These are phyloP conservation scores for Luscinia luscinia DNA, from an alignment of 2,797 vertebrate genomes.

Conservation along the genomic window DNA sequence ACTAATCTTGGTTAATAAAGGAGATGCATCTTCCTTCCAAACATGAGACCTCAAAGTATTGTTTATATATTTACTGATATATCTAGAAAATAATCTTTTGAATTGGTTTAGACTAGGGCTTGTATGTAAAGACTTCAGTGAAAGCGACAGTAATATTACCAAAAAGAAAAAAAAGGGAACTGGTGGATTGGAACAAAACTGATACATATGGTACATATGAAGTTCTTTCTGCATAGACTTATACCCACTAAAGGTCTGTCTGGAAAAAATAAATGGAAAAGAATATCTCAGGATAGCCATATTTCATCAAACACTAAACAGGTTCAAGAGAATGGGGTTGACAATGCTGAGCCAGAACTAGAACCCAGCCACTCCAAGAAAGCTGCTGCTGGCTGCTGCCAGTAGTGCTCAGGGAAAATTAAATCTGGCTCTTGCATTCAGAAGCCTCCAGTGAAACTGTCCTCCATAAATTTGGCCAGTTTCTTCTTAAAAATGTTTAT, in stretches of 20 bases:
- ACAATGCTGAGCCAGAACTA: background rate
- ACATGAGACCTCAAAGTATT: background rate
- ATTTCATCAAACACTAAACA: background rate
- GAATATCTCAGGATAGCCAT: background rate
- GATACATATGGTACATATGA: background rate
- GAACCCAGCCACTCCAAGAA: background rate
- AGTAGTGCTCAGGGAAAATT: background rate
- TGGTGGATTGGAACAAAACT: background rate
- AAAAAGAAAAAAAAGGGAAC: background rate
- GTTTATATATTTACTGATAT: constrained; percentile 4
- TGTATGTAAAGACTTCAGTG: background rate
- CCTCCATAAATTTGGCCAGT: background rate
- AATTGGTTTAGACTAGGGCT: background rate
- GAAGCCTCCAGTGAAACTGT: rapidly evolving
- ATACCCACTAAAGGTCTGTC: background rate
- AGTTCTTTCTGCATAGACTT: background rate
- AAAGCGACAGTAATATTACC: background rate
- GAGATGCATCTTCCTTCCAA: background rate
- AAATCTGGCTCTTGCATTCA: background rate
- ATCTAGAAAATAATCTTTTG: background rate
- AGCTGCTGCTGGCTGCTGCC: background rate
- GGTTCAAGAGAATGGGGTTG: background rate
- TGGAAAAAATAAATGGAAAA: background rate
- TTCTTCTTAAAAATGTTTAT: background rate
- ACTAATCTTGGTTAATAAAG: constrained; percentile 23